Evolutionary conservation across 2,888 invertebrate genomes (phyloP).

Genomic region (Cryptophagus acutangulus): DNA sequence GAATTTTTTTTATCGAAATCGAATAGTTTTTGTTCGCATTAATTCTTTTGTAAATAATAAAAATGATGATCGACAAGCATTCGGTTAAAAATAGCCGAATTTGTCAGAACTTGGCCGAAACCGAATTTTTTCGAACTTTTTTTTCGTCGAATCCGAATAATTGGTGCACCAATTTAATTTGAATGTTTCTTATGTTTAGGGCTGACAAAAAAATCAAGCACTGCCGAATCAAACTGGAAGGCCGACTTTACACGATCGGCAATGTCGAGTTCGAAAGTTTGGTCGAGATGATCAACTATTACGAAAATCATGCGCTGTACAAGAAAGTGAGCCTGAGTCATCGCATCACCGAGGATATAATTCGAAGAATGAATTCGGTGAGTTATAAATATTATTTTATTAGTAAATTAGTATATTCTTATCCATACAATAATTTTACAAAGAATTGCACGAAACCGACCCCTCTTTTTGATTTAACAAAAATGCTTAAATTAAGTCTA

Average conservation of each 20-base stretch:
- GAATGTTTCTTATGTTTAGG: conserved; percentile 58
- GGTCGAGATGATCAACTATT: conserved; percentile 89
- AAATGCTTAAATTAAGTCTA: conserved; percentile 4
- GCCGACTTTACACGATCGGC: conserved; percentile 85
- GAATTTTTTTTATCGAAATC: too few relatives aligned
- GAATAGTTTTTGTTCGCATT: too few relatives aligned
- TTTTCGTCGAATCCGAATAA: too few relatives aligned
- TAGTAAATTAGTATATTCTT: conserved; percentile 10
- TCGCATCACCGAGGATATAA: conserved; percentile 73
- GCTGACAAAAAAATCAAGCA: conserved; percentile 94
- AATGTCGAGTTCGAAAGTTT: conserved; percentile 91
- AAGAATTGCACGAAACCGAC: conserved; percentile 41
- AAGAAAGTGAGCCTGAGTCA: conserved; percentile 82
- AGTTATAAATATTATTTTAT: conserved; percentile 39
- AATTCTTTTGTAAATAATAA: too few relatives aligned
- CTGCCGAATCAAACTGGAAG: conserved; percentile 90
- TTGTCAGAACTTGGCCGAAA: too few relatives aligned
- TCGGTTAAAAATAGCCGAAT: too few relatives aligned
- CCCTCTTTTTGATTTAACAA: conserved; percentile 16
- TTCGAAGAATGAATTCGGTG: conserved; percentile 60
- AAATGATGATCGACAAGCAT: too few relatives aligned
- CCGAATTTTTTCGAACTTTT: too few relatives aligned
- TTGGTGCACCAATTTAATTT: too few relatives aligned
- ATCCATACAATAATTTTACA: conserved; percentile 20
- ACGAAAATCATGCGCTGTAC: conserved; percentile 86